A percentile compares a stretch with the other conserved stretches of the same genome.
Evolutionary conservation across 2,888 invertebrate species (phyloP).

Genomic region (Autographa pulchrina): DNA sequence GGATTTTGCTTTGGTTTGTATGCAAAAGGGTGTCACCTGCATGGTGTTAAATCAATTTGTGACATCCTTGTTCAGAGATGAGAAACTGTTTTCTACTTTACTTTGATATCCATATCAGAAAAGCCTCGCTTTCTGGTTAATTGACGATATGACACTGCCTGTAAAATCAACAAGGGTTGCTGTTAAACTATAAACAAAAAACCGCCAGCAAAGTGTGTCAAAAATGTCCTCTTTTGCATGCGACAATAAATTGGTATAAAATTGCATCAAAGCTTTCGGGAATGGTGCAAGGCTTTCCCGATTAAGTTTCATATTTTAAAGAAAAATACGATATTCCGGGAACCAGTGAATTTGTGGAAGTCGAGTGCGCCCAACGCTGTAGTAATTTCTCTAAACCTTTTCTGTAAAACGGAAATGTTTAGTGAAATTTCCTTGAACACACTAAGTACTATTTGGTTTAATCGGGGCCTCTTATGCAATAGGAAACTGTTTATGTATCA

Average conservation of each 20-base stretch:
- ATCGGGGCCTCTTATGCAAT: background rate
- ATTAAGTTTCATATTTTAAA: slow-evolving; percentile 4
- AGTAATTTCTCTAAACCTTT: background rate
- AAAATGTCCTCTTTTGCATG: background rate
- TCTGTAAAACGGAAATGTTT: background rate
- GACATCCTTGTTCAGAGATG: background rate
- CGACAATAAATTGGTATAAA: background rate
- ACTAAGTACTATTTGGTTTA: background rate
- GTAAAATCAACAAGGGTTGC: no score
- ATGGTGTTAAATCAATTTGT: background rate
- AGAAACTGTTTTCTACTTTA: background rate
- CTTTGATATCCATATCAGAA: no score
- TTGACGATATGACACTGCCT: no score
- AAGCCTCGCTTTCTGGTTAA: no score
- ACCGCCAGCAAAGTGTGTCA: background rate
- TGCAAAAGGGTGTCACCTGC: background rate
- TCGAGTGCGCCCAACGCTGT: background rate
- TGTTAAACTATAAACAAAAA: background rate
- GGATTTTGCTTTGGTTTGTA: background rate
- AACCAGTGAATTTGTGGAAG: background rate
- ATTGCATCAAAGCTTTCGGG: slow-evolving; percentile 1
- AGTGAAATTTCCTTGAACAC: background rate
- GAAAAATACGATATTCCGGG: slow-evolving; percentile 1
- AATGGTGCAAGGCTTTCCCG: background rate
- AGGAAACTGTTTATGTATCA: background rate